Base-by-base conservation (phyloP, 2,888 invertebrate species). In the Erpobdella octoculata region DNA sequence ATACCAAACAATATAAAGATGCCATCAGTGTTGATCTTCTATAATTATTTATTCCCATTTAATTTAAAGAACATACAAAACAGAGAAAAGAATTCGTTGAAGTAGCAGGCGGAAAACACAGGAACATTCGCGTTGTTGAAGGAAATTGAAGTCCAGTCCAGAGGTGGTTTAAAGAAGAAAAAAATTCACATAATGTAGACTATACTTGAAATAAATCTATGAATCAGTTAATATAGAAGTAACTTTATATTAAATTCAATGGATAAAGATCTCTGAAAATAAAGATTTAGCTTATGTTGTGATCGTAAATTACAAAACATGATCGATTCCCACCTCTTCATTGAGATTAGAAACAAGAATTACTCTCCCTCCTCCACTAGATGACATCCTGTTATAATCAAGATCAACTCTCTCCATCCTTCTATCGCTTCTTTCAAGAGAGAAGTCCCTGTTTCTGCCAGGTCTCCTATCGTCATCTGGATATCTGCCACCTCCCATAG, bases 1-100 rank as follows among this genome's bases (percentile, higher is more conserved):
- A 35, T 62, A 62, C 62, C 62, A 62, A 62, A 62, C 35, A 62
- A 31, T 33, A 62, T 31, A 62, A 62, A 62, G 62, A 62, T 62
- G 62, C n/a, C 62, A 31, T 62, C 62, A 62, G 62, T 31, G 31
- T 31, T 62, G 35, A 62, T 62, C 62, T 62, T 62, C 62, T 62
- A 62, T 33, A 62, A 31, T 31, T 35, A 53, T 21, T 25, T 25
- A 53, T 53, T 53, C 53, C 53, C 53, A 53, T 28, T n/a, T 25
- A 53, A 53, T 53, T 53, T 53, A 53, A 53, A 53, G 53, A 53
- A 53, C 21, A 53, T 25, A 53, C 53, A 53, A 53, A 53, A 53
- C 53, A 53, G 53, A 53, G 53, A 53, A 53, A 53, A 53, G n/a
- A 53, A 53, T 21, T 53, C 28, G 53, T 53, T 53, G 53, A 53